A percentile compares a stretch with the other conserved stretches of the same genome.
phyloP scores from a whole-genome alignment of 1,140 invertebrate species.

The Sitophilus oryzae region DNA sequence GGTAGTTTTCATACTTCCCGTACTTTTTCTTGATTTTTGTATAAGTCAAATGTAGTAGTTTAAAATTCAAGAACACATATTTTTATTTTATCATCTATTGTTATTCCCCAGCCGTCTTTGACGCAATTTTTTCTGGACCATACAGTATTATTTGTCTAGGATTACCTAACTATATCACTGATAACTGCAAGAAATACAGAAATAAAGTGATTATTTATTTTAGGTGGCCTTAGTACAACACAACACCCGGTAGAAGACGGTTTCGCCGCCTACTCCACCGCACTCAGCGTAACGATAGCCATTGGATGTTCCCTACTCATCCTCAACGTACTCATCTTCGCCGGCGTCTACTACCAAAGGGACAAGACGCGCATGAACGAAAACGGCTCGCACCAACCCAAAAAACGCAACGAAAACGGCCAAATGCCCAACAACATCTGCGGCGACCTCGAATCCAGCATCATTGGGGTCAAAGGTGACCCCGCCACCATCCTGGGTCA shows the following conservation, averaged over 20 bases:
- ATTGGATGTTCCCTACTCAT: conserved; percentile 87
- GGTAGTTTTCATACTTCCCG: too few species aligned
- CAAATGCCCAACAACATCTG: conserved; percentile 81
- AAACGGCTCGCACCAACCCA: conserved; percentile 51
- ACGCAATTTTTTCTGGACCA: too few species aligned
- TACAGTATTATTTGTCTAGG: too few species aligned
- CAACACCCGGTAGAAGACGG: conserved; percentile 69
- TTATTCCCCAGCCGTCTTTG: too few species aligned
- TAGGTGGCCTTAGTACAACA: conserved; percentile 45
- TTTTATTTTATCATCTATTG: too few species aligned
- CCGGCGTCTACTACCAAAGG: conserved; percentile 88
- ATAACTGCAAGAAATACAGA: too few species aligned
- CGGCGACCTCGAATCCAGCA: conserved; percentile 51
- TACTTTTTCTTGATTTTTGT: too few species aligned
- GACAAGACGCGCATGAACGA: conserved; percentile 72
- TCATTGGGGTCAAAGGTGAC: conserved; percentile 53
- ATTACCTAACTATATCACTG: too few species aligned
- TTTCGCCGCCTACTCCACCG: conserved; percentile 81
- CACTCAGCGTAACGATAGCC: conserved; percentile 86
- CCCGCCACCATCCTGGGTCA: conserved; percentile 60
- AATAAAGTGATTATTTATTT: conserved; percentile 9
- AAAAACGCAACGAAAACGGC: conserved; percentile 74
- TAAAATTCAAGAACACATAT: too few species aligned
- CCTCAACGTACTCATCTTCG: conserved; percentile 87
- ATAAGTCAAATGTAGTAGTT: too few species aligned